Base-by-base conservation (phyloP, 2,888 invertebrate genomes). In the Baccha elongata region DNA sequence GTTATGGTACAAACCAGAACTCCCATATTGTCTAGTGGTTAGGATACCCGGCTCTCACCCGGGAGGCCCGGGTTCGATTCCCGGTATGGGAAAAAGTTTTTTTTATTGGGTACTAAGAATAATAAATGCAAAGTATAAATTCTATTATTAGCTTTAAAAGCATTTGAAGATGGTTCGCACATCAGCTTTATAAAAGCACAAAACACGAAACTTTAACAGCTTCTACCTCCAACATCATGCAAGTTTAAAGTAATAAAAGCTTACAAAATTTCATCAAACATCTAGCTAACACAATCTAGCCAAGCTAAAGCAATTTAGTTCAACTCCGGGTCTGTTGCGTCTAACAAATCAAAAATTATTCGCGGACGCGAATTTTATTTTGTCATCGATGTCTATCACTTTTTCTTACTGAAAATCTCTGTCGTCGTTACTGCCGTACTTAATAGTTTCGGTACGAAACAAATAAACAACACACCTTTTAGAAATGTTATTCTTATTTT, bases 1-100 rank as follows among this genome's bases (percentile, higher is more conserved):
- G n/a, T n/a, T n/a, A n/a, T n/a, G n/a, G n/a, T n/a, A n/a, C n/a
- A n/a, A n/a, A n/a, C n/a, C n/a, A n/a, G n/a, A 62, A 74, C 85
- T 90, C 89, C 90, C 90, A 89, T 90, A 90, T 90, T 88, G 90
- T 90, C 90, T 90, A 90, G 90, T 90, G 90, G 91, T 88, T 90
- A 90, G 90, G 90, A 90, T 90, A 90, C 88, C 90, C 88, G 90
- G 91, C 91, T 90, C 88, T 90, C 90, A 90, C 90, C 90, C 89
- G 89, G 90, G 88, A 90, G 91, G 94, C 95, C 94, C 95, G 94
- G 95, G 95, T 95, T 95, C 95, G 94, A 95, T 95, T 95, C 94
- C 95, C 96, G 95, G 95, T 96, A 95, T 96, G 95, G 96, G 95
- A 95, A 90, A 21, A 21, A n/a, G n/a, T n/a, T n/a, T n/a, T n/a